Conservation (phyloP, 2,113 vertebrate genomes). For the Toxostoma redivivum region DNA sequence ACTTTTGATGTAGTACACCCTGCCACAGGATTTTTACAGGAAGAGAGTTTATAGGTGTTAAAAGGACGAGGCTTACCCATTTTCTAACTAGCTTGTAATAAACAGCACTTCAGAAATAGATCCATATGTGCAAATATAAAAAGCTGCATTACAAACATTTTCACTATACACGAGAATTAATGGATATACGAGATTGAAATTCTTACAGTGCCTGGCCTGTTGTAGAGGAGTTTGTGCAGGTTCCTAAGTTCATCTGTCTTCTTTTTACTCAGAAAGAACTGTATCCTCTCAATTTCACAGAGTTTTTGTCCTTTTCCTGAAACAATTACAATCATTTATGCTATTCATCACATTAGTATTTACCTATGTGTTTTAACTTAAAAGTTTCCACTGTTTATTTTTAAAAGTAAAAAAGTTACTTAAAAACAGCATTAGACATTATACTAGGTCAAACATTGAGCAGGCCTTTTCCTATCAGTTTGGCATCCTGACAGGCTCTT, state of each 20-base stretch:
- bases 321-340: neutral
- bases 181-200: neutral
- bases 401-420: neutral
- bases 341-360: neutral
- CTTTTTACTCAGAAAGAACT: slow-evolving; percentile 87
- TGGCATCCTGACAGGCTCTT: neutral
- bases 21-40: neutral
- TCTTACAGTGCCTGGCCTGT: slow-evolving; percentile 92
- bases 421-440: neutral
- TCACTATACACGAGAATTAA: neutral
- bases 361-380: neutral
- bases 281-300: slow-evolving; percentile 92
- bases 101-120: neutral
- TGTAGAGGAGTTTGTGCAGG: slow-evolving; percentile 91
- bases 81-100: neutral
- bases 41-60: neutral
- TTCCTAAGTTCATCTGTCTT: slow-evolving; percentile 91
- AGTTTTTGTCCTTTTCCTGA: slow-evolving; percentile 89
- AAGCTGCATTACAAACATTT: neutral
- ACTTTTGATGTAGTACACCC: neutral
- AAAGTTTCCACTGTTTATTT: neutral
- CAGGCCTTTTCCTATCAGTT: neutral
- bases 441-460: neutral
- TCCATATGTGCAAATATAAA: neutral
- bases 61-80: neutral